Base-by-base conservation (phyloP, 2,888 invertebrate species). In the Plutella xylostella region DNA sequence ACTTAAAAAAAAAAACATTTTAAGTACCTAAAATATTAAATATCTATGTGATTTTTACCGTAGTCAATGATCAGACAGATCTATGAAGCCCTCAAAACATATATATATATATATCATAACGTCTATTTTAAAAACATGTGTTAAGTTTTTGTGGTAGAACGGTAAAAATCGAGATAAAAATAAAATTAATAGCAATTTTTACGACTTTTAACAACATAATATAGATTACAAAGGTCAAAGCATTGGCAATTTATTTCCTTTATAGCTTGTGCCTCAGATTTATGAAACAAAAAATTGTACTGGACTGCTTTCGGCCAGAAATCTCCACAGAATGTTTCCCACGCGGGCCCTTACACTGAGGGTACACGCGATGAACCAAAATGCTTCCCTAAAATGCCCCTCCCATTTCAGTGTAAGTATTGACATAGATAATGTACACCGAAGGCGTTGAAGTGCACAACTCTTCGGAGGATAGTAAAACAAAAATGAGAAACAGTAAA, bases 361-460 rank as follows among this genome's bases (percentile, higher is more conserved):
- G 65, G 71, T 71, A 75, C 75, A 70, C 61, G 68, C 70, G 68
- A 76, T 79, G 72, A 65, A 71, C 64, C 63, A 67, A 68, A 75
- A 79, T 78, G 72, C 70, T 76, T 74, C 69, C 73, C 63, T 68
- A 71, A 75, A 79, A 73, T 68, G 74, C 66, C 63, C 65, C 63
- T 59, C 35, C 63, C 68, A 63, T 70, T 65, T 68, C 61, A 55
- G 64, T 64, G 72, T n/a, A n/a, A n/a, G n/a, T 75, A 78, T 79
- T 77, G 80, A 75, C 75, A 72, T 58, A 73, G 77, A 80, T 78
- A 78, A 78, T 79, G 69, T 72, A 68, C 68, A 63, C 55, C 51
- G 55, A 53, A 67, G 65, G 58, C 59, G 57, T 55, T 52, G 55
- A 61, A 61, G 58, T 55, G 60, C 54, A 50, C n/a, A 54, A 51